Base-by-base conservation (phyloP, 2,888 invertebrate genomes). In the Unio pictorum region DNA sequence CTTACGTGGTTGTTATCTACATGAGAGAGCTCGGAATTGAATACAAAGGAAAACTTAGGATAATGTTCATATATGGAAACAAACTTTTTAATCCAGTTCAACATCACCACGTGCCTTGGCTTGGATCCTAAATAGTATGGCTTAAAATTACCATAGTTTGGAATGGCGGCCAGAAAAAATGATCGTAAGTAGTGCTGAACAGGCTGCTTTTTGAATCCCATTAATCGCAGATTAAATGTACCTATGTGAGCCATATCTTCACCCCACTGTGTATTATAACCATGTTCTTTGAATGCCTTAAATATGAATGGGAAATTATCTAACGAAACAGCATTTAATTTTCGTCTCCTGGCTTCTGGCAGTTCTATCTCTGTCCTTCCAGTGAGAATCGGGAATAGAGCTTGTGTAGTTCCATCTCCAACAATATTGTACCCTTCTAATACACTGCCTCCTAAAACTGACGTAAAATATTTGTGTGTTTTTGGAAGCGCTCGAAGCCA, bases 131-230 rank as follows among this genome's bases (percentile, higher is more conserved):
- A 91, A 86, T 96, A 96, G 74, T 75, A 73, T 4, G 73, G 74
- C 55, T 74, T 79, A 66, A 80, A 78, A n/a, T 72, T 67, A 1
- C 20, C 18, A 63, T 75, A 78, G 17, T 79, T 68, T 2, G 92
- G 92, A 6, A 91, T 90, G 18, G 94, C 93, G 30, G 94, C 94
- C 20, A 95, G 68, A 67, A 84, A 84, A 89, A 94, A 96, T 0
- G 95, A 93, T 55, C 97, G 91, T 91, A 96, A 93, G 87, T 96
- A 97, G 89, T 97, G 97, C 90, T 97, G 95, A 0, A 97, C 96
- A 0, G 98, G 98, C 80, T 93, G 93, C 4, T 92, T 90, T 56
- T 92, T 90, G 89, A 98, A 98, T 0, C 98, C 98, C 79, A 95
- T 95, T 87, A 97, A 92, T 15, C 98, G 93, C 89, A 96, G 96